phyloP scores from a whole-genome alignment of 2,888 invertebrate species.

The Dendrolimus houi region DNA sequence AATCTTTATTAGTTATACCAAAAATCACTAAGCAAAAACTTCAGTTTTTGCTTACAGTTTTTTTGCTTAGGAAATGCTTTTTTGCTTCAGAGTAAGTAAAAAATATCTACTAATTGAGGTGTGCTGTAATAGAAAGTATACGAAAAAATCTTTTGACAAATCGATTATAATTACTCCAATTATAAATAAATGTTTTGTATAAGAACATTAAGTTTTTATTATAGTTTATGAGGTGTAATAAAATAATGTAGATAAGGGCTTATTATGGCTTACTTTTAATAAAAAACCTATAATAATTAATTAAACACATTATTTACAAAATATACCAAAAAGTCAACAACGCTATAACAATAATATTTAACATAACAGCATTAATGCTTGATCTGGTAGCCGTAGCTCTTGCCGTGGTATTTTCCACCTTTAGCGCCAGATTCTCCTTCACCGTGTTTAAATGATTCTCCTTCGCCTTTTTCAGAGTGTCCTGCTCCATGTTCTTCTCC shows the following conservation, averaged over 20 bases:
- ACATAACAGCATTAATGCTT: conserved; percentile 39
- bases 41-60: too few relatives aligned
- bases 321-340: conserved; percentile 53
- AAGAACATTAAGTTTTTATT: not conserved
- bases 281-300: conserved; percentile 27
- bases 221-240: conserved; percentile 6
- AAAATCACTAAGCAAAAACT: too few relatives aligned
- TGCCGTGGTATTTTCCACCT: conserved; percentile 34
- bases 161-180: too few relatives aligned
- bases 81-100: too few relatives aligned
- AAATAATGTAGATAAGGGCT: conserved; percentile 7
- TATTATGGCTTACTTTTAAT: conserved; percentile 42
- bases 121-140: too few relatives aligned
- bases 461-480: conserved; percentile 68
- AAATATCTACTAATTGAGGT: too few relatives aligned
- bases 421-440: conserved; percentile 66
- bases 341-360: conserved; percentile 42
- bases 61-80: too few relatives aligned
- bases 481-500: conserved; percentile 50
- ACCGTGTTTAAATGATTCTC: conserved; percentile 62
- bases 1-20: too few relatives aligned
- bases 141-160: too few relatives aligned
- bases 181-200: too few relatives aligned
- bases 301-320: conserved; percentile 59
- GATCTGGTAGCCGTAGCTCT: conserved; percentile 62